Evolutionary conservation across 1,140 invertebrate genomes (phyloP), one percentile per base, ranked within the genome.

Genomic region (Dendrolimus kikuchii): DNA sequence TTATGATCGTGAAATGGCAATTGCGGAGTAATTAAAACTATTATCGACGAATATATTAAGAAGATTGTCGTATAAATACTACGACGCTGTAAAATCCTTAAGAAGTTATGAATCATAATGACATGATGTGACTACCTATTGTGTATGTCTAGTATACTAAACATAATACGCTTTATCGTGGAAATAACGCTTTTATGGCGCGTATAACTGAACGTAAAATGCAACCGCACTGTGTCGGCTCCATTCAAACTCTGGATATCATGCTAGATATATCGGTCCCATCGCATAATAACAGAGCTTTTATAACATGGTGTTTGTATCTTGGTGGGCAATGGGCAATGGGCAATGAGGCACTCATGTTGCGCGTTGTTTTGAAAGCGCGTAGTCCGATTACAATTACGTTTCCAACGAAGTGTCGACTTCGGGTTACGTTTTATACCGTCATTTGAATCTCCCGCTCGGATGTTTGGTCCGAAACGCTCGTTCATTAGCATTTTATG

Each of bases 401-500:
- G 74, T 77, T 86, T 86, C 79, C 77, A 71, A 74, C 77, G 78
- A 84, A 83, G 72, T 80, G 77, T 77, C 68, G 80, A 79, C 80
- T 77, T 86, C 82, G 67, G 68, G 77, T 86, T 83, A 81, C 81
- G 71, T 79, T 82, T 83, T 77, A 83, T 81, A 78, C 66, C 71
- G 82, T 81, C 81, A 86, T 78, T 84, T 71, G 83, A 84, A 86
- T 84, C 81, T 84, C 68, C 65, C 53, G 71, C 80, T 86, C 81
- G 81, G 81, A 85, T 86, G 81, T 84, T 86, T 84, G 79, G 77
- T 75, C 77, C 76, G 67, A 74, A 70, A 77, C 64, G 79, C 66
- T 73, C 77, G 72, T 84, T 83, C 83, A 86, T 86, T 86, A 84
- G 74, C 83, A 84, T 86, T 84, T 86, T 84, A 86, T 83, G 81